Conservation (phyloP, 2,888 invertebrate genomes). For the Elgonia sp. region DNA sequence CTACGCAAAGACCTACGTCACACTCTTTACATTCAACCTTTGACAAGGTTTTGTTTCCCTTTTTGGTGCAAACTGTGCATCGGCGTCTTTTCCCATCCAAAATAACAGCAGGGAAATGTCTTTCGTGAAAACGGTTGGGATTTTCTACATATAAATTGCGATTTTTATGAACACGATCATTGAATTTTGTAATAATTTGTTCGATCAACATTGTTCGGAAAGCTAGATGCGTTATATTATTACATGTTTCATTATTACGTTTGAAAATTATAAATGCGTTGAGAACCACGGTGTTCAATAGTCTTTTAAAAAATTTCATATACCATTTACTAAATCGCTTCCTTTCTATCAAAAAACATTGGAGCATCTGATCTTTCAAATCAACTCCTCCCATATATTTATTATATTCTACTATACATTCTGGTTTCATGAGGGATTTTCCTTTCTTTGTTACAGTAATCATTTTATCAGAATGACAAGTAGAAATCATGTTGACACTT, state of each 20-base stretch:
- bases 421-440: neutral
- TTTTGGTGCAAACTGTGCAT: neutral
- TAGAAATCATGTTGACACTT: constrained; percentile 33
- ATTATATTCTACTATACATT: constrained; percentile 12
- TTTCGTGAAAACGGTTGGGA: neutral
- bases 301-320: constrained; percentile 22
- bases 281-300: constrained; percentile 4
- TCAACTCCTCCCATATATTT: constrained; percentile 24
- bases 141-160: neutral
- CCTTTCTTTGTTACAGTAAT: constrained; percentile 6
- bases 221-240: neutral
- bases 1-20: neutral
- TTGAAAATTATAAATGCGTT: constrained; percentile 12
- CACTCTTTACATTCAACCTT: neutral
- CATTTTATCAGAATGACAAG: constrained; percentile 1
- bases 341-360: constrained; percentile 15
- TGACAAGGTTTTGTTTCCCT: neutral
- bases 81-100: neutral
- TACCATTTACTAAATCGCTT: constrained; percentile 11
- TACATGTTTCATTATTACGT: neutral
- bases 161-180: neutral
- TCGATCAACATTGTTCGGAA: constrained; percentile 11
- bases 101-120: neutral
- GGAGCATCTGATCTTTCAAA: constrained; percentile 27
- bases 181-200: neutral